These are phyloP conservation scores for Fukomys damarensis DNA, from an alignment of 2,113 vertebrate species.

Conservation along the genomic window DNA sequence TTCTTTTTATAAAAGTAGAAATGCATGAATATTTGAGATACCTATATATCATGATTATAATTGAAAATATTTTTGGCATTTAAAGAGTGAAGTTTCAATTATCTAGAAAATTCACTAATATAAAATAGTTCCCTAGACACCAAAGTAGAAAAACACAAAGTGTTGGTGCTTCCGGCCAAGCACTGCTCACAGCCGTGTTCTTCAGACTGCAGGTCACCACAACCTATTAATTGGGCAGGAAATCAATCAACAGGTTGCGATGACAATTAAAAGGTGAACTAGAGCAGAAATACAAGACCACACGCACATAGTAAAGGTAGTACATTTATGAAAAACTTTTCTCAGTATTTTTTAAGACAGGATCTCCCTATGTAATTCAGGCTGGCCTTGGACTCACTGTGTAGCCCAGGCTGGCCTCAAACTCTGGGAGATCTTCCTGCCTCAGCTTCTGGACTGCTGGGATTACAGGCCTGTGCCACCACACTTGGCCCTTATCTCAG, in stretches of 20 bases:
- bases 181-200: neutral
- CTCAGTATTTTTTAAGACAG: neutral
- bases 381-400: no score
- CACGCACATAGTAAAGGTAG: neutral
- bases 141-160: neutral
- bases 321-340: constrained; percentile 38
- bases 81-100: constrained; percentile 46
- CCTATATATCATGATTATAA: neutral
- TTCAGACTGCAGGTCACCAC: neutral
- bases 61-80: neutral
- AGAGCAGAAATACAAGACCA: constrained; percentile 28
- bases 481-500: neutral
- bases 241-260: constrained; percentile 19
- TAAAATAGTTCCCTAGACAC: neutral
- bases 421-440: no score
- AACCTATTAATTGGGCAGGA: neutral
- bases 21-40: constrained; percentile 23
- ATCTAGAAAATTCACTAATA: constrained; percentile 31
- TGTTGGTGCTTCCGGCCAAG: neutral
- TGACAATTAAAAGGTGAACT: constrained; percentile 22
- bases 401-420: no score
- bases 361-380: no score
- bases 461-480: no score
- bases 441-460: no score
- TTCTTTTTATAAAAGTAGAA: neutral